Percentiles rank a stretch among this genome's conserved stretches.
phyloP scores from a whole-genome alignment of 2,113 vertebrate genomes.

The Peromyscus polionotus region DNA sequence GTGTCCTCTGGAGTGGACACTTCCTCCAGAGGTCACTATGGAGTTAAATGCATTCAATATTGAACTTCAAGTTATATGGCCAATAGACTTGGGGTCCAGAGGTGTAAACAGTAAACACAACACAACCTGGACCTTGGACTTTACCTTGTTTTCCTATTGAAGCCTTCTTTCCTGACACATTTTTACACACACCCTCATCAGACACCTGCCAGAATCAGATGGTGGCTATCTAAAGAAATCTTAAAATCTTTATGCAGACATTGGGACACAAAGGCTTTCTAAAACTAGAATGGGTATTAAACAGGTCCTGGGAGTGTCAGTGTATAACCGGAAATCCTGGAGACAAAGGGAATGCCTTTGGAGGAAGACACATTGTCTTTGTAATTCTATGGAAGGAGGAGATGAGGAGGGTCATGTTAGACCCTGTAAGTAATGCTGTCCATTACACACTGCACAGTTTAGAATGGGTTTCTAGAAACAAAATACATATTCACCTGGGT shows the following conservation, averaged over 20 bases:
- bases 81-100: not conserved
- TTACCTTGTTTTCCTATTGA: not conserved
- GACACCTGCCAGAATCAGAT: not conserved
- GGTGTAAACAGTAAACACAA: not conserved
- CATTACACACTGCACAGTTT: not conserved
- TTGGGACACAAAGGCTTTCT: not conserved
- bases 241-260: not conserved
- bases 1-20: not conserved
- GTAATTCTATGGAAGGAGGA: not conserved
- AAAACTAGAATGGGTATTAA: not conserved
- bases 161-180: not conserved
- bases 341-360: not conserved
- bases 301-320: not conserved
- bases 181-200: not conserved
- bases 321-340: not conserved
- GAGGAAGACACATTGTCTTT: not conserved
- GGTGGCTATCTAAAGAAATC: not conserved
- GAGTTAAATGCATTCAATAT: not conserved
- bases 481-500: slow-evolving; percentile 48
- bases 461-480: slow-evolving; percentile 66
- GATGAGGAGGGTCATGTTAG: not conserved
- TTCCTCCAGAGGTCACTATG: not conserved
- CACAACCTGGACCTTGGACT: not conserved
- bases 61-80: not conserved
- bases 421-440: slow-evolving; percentile 26